Conservation (phyloP, 2,888 invertebrate species). For the Campoletis raptor region DNA sequence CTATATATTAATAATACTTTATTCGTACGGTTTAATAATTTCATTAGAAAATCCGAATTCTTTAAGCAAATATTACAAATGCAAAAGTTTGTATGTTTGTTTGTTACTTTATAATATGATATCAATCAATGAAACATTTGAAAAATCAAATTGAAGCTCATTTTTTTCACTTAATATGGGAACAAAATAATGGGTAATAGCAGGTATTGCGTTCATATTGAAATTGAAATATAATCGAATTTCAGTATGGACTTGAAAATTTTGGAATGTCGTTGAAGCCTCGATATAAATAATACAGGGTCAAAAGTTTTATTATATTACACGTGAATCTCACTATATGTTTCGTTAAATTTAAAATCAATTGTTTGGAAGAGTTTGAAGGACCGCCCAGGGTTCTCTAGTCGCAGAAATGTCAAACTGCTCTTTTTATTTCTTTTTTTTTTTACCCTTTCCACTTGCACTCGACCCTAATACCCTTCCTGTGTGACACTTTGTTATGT, state of each 20-base stretch:
- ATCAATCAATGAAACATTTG: not conserved
- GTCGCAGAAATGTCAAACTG: constrained; percentile 11
- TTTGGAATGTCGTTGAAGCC: not conserved
- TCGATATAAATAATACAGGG: not conserved
- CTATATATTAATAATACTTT: not conserved
- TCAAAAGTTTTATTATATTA: not conserved
- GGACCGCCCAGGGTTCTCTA: constrained; percentile 19
- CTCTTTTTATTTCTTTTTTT: constrained; percentile 17
- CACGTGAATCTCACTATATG: not conserved
- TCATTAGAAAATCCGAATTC: not conserved
- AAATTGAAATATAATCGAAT: not conserved
- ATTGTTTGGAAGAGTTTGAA: constrained; percentile 18
- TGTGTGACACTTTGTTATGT: constrained; percentile 15
- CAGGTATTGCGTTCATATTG: not conserved
- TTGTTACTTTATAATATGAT: not conserved
- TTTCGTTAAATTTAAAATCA: constrained; percentile 23
- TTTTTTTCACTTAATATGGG: not conserved
- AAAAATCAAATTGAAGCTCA: not conserved
- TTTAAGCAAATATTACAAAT: too few relatives aligned
- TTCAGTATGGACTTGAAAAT: not conserved
- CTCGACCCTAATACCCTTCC: constrained; percentile 60
- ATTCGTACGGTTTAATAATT: not conserved
- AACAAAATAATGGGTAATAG: not conserved
- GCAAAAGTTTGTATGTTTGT: not conserved
- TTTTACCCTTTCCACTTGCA: constrained; percentile 30